Evolutionary conservation across 2,888 invertebrate species (phyloP).

Genomic region (Camptogramma bilineatum): DNA sequence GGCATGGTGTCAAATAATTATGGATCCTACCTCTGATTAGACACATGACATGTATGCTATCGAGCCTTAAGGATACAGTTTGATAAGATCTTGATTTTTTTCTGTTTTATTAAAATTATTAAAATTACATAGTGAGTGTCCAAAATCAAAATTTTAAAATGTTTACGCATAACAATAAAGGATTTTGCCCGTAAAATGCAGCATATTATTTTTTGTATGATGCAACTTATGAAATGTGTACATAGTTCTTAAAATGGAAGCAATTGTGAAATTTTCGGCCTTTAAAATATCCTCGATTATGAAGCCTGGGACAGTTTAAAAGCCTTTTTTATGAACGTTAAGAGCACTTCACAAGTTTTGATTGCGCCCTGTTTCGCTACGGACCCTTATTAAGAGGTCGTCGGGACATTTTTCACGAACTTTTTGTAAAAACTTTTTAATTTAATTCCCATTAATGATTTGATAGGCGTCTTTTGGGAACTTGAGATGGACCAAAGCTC

Average conservation of each 20-base stretch:
- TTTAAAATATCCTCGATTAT: constrained; percentile 60
- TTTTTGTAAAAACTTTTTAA: constrained; percentile 54
- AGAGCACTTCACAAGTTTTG: constrained; percentile 62
- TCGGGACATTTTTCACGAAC: constrained; percentile 54
- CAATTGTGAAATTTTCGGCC: constrained; percentile 62
- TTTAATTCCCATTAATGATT: constrained; percentile 53
- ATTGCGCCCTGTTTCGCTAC: constrained; percentile 61
- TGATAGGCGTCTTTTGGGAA: constrained; percentile 50
- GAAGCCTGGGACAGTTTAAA: constrained; percentile 62
- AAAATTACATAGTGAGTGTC: too few species aligned
- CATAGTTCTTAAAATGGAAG: constrained; percentile 52
- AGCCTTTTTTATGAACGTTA: constrained; percentile 65
- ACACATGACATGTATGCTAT: too few species aligned
- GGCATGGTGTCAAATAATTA: too few species aligned
- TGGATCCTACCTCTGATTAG: too few species aligned
- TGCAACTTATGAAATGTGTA: constrained; percentile 51
- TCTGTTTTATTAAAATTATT: too few species aligned
- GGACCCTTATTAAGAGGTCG: constrained; percentile 65
- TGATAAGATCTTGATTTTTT: too few species aligned
- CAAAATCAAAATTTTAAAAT: too few species aligned
- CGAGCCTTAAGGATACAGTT: too few species aligned
- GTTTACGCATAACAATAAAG: constrained; percentile 19
- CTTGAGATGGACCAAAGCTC: constrained; percentile 33
- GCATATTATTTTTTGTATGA: constrained; percentile 43
- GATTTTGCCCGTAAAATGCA: constrained; percentile 16